These are phyloP conservation scores for Trichoplusia ni DNA, from an alignment of 1,140 invertebrate genomes.

Conservation along the genomic window DNA sequence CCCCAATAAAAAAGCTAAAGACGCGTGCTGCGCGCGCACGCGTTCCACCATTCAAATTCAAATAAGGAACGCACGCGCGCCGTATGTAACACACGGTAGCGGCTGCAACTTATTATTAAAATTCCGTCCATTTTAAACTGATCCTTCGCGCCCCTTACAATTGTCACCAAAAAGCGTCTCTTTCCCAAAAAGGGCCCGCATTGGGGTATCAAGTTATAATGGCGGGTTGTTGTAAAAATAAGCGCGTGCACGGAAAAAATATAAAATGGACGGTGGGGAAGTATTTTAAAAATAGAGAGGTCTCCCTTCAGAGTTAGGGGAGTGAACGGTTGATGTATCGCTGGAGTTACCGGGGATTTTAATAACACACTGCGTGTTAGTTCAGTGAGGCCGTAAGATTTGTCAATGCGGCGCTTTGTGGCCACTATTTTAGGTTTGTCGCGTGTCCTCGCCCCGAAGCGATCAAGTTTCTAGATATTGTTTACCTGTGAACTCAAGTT, in stretches of 20 bases:
- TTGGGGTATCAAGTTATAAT: constrained; percentile 47
- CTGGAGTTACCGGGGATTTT: constrained; percentile 76
- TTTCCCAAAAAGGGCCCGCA: neutral
- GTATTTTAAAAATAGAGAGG: constrained; percentile 76
- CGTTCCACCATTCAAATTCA: constrained; percentile 68
- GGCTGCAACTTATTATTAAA: constrained; percentile 72
- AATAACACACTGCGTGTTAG: constrained; percentile 77
- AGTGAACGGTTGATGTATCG: constrained; percentile 74
- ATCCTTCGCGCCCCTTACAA: constrained; percentile 41
- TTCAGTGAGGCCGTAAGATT: constrained; percentile 77
- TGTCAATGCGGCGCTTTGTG: constrained; percentile 77
- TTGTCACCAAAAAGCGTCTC: neutral
- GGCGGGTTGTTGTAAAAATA: constrained; percentile 65
- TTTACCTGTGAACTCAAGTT: constrained; percentile 54
- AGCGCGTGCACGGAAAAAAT: constrained; percentile 69
- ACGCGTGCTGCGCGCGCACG: constrained; percentile 61
- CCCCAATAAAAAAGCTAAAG: constrained; percentile 75
- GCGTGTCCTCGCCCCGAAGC: constrained; percentile 49
- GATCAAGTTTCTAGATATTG: constrained; percentile 68
- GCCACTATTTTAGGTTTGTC: constrained; percentile 72
- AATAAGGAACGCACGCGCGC: constrained; percentile 66
- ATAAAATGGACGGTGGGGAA: constrained; percentile 76
- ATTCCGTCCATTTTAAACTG: constrained; percentile 59
- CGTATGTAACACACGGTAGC: constrained; percentile 56
- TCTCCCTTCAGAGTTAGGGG: constrained; percentile 68